A percentile compares a stretch with the other conserved stretches of the same genome.
Evolutionary conservation across 2,888 invertebrate genomes (phyloP).

Genomic region (Andrena fulva): DNA sequence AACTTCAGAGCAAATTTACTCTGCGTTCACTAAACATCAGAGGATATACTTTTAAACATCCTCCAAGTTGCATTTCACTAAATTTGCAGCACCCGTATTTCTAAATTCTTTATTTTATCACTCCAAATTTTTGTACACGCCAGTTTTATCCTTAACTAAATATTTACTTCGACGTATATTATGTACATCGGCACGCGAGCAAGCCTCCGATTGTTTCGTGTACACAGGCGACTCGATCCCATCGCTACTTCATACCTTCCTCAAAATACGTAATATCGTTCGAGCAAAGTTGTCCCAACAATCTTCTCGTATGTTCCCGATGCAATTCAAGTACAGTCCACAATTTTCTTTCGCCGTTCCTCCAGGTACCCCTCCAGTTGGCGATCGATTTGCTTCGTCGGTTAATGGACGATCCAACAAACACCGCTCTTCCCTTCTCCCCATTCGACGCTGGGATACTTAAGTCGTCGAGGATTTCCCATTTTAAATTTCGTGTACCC

Average conservation of each 20-base stretch:
- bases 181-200: too few relatives aligned
- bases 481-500: constrained; percentile 38
- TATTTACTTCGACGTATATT: too few relatives aligned
- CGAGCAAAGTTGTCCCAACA: not conserved
- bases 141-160: too few relatives aligned
- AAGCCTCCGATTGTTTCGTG: not conserved
- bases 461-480: constrained; percentile 21
- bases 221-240: not conserved
- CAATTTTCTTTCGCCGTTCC: not conserved
- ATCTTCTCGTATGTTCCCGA: constrained; percentile 1
- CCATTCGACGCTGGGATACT: constrained; percentile 7
- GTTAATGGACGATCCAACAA: constrained; percentile 30
- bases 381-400: constrained; percentile 27
- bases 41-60: too few relatives aligned
- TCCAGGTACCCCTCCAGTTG: not conserved
- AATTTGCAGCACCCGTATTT: too few relatives aligned
- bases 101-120: too few relatives aligned
- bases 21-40: too few relatives aligned
- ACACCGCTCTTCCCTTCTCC: not conserved
- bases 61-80: too few relatives aligned
- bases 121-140: too few relatives aligned
- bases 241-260: constrained; percentile 6
- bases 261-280: not conserved
- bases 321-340: constrained; percentile 3
- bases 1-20: too few relatives aligned